Conservation (phyloP, 2,888 invertebrate species). For the Drosophila basisetae region DNA sequence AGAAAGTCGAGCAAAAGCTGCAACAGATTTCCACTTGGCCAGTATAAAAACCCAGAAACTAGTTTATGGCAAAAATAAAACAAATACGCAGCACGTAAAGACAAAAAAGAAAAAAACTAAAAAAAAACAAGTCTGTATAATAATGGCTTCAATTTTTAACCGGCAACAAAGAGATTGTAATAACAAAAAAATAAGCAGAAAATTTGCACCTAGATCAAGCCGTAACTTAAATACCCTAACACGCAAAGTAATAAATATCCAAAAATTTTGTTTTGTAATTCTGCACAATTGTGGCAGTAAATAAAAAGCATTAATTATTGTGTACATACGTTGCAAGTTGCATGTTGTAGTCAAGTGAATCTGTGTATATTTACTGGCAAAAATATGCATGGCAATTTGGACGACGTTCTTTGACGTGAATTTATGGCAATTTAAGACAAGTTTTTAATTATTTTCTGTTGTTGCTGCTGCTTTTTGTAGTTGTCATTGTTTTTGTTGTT, state of each 20-base stretch:
- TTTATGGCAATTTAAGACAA: constrained; percentile 83
- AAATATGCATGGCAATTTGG: constrained; percentile 69
- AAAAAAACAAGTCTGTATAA: constrained; percentile 52
- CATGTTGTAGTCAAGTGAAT: constrained; percentile 3
- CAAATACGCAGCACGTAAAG: constrained; percentile 33
- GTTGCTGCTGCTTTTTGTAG: constrained; percentile 29
- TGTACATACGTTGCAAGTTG: constrained; percentile 16
- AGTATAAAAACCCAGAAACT: constrained; percentile 67
- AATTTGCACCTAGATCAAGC: not conserved
- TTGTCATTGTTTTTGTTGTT: constrained; percentile 13
- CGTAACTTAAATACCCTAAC: constrained; percentile 20
- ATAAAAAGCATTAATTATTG: not conserved
- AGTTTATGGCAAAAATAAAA: constrained; percentile 57
- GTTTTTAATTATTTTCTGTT: constrained; percentile 76
- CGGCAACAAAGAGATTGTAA: constrained; percentile 74
- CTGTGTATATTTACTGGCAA: constrained; percentile 5
- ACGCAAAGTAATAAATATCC: not conserved
- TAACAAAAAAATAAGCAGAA: constrained; percentile 35
- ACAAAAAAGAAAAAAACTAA: constrained; percentile 24
- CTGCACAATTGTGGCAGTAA: not conserved
- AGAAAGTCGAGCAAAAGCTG: constrained; percentile 56
- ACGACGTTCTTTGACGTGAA: constrained; percentile 80
- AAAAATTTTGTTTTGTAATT: not conserved
- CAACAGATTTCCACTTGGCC: constrained; percentile 54
- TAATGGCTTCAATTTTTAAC: constrained; percentile 75